Percentiles rank a stretch among this genome's conserved stretches.
Evolutionary conservation across 2,113 vertebrate species (phyloP).

Genomic region (Synodontis membranacea): DNA sequence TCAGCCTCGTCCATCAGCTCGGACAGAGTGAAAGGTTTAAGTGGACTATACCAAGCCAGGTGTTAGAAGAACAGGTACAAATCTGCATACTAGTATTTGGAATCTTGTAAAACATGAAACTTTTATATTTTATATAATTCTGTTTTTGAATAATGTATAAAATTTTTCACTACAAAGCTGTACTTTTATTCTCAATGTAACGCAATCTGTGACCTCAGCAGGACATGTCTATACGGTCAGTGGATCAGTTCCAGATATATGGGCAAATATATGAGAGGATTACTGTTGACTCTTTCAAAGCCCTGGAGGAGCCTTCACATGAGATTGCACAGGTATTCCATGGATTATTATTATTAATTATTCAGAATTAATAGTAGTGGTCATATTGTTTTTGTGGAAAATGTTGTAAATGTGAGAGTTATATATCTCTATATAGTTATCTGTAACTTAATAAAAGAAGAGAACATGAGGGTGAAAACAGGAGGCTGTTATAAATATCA

Average conservation of each 20-base stretch:
- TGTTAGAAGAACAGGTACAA: slow-evolving; percentile 34
- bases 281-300: not conserved
- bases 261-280: slow-evolving; percentile 31
- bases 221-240: slow-evolving; percentile 7
- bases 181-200: not conserved
- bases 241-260: slow-evolving; percentile 44
- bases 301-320: slow-evolving; percentile 20
- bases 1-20: slow-evolving; percentile 11
- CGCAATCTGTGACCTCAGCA: not conserved
- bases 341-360: not conserved
- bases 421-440: not conserved
- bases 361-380: not conserved
- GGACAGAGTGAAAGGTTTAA: not conserved
- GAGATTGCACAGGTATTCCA: slow-evolving; percentile 32
- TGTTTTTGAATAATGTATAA: not conserved
- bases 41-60: slow-evolving; percentile 36
- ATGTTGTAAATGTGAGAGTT: not conserved
- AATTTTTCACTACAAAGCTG: not conserved
- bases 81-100: not conserved
- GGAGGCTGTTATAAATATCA: not conserved
- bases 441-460: not conserved
- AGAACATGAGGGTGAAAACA: not conserved
- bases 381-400: not conserved
- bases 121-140: not conserved
- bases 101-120: not conserved